A percentile compares a stretch with the other conserved stretches of the same genome.
Conservation (phyloP, 2,888 invertebrate species). For the Crematogaster levior region DNA sequence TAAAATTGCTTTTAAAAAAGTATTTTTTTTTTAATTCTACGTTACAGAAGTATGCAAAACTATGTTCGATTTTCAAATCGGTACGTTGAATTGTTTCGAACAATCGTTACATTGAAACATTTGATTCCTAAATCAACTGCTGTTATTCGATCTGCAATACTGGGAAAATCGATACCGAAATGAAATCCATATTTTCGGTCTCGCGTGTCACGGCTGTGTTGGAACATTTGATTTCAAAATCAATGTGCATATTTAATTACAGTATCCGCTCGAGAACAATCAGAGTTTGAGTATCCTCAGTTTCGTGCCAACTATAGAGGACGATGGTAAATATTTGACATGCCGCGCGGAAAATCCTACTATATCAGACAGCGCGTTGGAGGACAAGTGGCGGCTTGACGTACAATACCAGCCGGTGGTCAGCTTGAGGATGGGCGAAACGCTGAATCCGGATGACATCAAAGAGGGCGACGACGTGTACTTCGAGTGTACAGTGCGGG, state of each 20-base stretch:
- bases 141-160: background rate
- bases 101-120: background rate
- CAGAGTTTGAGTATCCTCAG: constrained; percentile 92
- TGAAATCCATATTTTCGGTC: constrained; percentile 1
- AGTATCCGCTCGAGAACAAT: constrained; percentile 93
- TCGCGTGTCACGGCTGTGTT: background rate
- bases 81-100: background rate
- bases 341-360: constrained; percentile 95
- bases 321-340: constrained; percentile 95
- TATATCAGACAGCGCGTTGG: constrained; percentile 93
- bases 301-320: constrained; percentile 93
- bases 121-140: background rate
- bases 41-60: background rate
- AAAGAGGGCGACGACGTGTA: constrained; percentile 96
- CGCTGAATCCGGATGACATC: constrained; percentile 94
- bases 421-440: constrained; percentile 93
- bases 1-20: background rate
- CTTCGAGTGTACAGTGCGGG: constrained; percentile 94
- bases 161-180: background rate
- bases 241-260: constrained; percentile 78
- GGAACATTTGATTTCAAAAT: background rate
- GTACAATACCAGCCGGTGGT: constrained; percentile 96
- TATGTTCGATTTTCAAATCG: background rate
- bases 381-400: constrained; percentile 95
- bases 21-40: background rate